phyloP scores from a whole-genome alignment of 2,888 invertebrate species.

The Hypercompe scribonia region DNA sequence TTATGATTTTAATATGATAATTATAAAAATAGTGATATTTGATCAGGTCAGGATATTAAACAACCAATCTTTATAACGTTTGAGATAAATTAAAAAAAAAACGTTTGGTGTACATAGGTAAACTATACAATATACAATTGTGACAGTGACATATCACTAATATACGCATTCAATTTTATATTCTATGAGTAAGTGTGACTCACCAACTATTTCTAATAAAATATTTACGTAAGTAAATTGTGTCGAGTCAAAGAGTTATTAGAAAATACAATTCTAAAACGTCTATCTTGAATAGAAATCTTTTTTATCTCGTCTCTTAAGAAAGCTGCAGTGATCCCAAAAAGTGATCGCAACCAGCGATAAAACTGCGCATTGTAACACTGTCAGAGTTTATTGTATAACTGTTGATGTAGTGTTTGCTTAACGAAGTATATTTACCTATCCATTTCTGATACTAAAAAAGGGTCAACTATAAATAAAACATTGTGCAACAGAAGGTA shows the following conservation, averaged over 20 bases:
- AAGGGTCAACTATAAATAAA: conserved; percentile 24
- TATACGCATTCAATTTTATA: conserved; percentile 12
- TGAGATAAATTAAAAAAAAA: neutral
- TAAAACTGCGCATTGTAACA: neutral
- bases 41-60: too few species aligned
- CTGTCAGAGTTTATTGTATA: neutral
- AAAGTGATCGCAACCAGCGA: neutral
- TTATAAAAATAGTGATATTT: too few species aligned
- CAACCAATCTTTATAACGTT: too few species aligned
- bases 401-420: neutral
- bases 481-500: conserved; percentile 13
- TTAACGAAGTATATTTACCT: neutral
- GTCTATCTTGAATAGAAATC: conserved; percentile 20
- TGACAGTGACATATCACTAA: conserved; percentile 2
- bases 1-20: too few species aligned
- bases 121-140: neutral
- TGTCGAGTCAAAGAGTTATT: neutral
- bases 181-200: conserved; percentile 6
- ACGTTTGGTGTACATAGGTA: neutral
- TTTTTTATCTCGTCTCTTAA: neutral
- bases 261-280: neutral
- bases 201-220: conserved; percentile 10
- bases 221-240: conserved; percentile 16
- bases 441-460: conserved; percentile 12
- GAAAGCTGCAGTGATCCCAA: neutral